A percentile compares a stretch with the other conserved stretches of the same genome.
phyloP scores from a whole-genome alignment of 2,797 vertebrate species.

The Smutsia gigantea region DNA sequence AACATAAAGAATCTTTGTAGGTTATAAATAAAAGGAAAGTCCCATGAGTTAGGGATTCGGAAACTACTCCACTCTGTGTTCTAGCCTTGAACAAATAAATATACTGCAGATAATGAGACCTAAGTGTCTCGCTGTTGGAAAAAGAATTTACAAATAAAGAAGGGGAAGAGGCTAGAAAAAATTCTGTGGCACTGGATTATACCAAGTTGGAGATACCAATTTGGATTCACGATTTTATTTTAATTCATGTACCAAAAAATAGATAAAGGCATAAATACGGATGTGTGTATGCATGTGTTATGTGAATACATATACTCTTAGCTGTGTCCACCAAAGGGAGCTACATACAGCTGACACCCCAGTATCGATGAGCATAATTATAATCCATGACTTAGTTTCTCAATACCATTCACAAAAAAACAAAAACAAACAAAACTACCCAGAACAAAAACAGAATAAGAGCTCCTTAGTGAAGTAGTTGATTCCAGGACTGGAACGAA shows the following conservation, averaged over 20 bases:
- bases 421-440: neutral
- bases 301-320: accelerated
- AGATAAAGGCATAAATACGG: neutral
- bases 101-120: neutral
- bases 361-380: neutral
- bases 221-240: neutral
- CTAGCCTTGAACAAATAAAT: neutral
- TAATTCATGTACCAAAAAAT: neutral
- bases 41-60: neutral
- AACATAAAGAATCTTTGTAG: neutral
- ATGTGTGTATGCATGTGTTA: accelerated
- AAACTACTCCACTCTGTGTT: neutral
- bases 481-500: neutral
- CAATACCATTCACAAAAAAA: neutral
- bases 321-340: neutral
- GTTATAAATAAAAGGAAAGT: neutral
- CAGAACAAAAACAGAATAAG: neutral
- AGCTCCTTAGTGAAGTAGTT: neutral
- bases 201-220: neutral
- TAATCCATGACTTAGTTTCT: neutral
- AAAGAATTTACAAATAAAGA: neutral
- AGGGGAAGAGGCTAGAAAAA: neutral
- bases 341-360: neutral
- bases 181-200: neutral
- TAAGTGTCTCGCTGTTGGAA: neutral